A percentile compares a stretch with the other conserved stretches of the same genome.
Evolutionary conservation across 2,113 vertebrate species (phyloP).

Genomic region (Pelodiscus sinensis): DNA sequence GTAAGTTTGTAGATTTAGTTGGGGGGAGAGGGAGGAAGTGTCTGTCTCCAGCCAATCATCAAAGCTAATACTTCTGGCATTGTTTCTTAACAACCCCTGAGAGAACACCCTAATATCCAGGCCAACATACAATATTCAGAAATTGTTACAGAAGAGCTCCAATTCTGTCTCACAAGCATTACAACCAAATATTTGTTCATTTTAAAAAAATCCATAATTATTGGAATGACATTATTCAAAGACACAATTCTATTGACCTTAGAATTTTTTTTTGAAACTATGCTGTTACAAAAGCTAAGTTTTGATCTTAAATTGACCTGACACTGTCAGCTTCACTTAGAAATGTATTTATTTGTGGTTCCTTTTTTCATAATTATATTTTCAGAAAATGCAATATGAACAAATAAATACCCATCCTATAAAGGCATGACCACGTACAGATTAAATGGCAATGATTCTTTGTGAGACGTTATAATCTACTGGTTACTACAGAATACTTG

Average conservation of each 20-base stretch:
- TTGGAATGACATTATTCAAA: not conserved
- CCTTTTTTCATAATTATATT: not conserved
- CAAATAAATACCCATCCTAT: not conserved
- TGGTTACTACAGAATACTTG: not conserved
- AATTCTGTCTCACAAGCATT: not conserved
- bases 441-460: not conserved
- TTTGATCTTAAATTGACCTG: not conserved
- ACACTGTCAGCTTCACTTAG: not conserved
- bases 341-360: not conserved
- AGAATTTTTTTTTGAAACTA: not conserved
- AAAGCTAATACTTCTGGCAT: not conserved
- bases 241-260: not conserved
- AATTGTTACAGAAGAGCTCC: not conserved
- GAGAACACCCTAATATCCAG: not conserved
- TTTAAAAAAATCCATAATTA: not conserved
- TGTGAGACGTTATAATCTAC: not conserved
- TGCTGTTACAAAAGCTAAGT: not conserved
- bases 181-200: accelerated
- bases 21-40: too few relatives aligned
- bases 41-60: too few relatives aligned
- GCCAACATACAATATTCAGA: not conserved
- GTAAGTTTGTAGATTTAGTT: not conserved
- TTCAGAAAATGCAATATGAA: not conserved
- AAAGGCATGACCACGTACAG: not conserved
- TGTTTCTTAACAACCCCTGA: not conserved